phyloP scores from a whole-genome alignment of 2,113 vertebrate genomes.

The Taxidea taxus region DNA sequence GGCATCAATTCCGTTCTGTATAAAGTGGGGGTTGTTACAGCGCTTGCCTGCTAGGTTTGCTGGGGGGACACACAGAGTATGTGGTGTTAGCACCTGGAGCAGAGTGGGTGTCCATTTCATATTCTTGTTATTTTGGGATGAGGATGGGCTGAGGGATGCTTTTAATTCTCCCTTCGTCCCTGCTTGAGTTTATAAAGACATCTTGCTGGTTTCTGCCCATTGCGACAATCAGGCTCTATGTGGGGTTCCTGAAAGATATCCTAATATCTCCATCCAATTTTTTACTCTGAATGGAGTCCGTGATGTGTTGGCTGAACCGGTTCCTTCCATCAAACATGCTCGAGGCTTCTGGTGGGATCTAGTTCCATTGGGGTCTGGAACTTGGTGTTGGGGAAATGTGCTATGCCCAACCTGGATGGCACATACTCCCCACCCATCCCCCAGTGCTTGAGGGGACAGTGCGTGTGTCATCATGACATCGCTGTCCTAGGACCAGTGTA shows the following conservation, averaged over 20 bases:
- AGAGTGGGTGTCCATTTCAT: neutral
- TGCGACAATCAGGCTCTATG: constrained; percentile 38
- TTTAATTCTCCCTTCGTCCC: neutral
- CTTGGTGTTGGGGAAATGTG: neutral
- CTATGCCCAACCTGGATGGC: neutral
- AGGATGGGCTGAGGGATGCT: neutral
- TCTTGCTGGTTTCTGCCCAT: constrained; percentile 48
- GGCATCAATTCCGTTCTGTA: neutral
- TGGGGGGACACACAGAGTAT: neutral
- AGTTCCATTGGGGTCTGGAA: neutral
- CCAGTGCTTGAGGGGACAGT: neutral
- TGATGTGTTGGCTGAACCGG: neutral
- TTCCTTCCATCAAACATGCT: neutral
- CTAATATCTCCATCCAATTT: constrained; percentile 35
- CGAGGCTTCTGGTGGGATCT: neutral
- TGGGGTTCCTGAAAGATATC: constrained; percentile 53
- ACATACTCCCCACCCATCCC: accelerated
- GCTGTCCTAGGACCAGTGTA: neutral
- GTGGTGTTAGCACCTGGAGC: neutral
- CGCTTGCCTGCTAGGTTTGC: neutral
- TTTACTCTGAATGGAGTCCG: neutral
- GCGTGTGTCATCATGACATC: neutral
- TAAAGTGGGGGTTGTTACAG: neutral
- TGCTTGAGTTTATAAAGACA: neutral
- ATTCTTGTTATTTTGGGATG: neutral